Conservation (phyloP, 2,888 invertebrate genomes). For the Cephus pulcher region DNA sequence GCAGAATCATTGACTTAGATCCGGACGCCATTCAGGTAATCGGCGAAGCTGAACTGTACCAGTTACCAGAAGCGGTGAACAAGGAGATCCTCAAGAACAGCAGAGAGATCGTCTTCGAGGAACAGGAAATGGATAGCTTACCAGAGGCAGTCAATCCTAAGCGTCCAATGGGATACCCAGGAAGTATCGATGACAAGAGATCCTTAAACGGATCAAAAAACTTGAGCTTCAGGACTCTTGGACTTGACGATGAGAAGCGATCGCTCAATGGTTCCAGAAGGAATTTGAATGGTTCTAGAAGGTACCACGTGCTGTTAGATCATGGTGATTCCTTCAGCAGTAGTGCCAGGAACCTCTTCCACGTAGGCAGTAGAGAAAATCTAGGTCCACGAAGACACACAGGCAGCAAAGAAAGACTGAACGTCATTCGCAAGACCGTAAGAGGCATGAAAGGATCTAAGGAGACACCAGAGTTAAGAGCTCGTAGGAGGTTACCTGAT, state of each 20-base stretch:
- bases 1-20: slow-evolving; percentile 44
- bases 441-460: slow-evolving; percentile 69
- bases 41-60: slow-evolving; percentile 44
- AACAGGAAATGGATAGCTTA: slow-evolving; percentile 34
- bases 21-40: slow-evolving; percentile 53
- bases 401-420: slow-evolving; percentile 57
- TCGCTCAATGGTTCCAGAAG: slow-evolving; percentile 43
- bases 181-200: slow-evolving; percentile 29
- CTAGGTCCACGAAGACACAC: slow-evolving; percentile 38
- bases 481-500: slow-evolving; percentile 40
- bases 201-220: slow-evolving; percentile 33
- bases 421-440: slow-evolving; percentile 68
- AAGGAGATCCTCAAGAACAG: slow-evolving; percentile 52
- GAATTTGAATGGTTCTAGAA: slow-evolving; percentile 39
- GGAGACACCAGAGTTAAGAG: slow-evolving; percentile 68
- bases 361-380: slow-evolving; percentile 35
- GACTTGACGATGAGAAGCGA: slow-evolving; percentile 44
- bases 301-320: slow-evolving; percentile 43
- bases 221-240: slow-evolving; percentile 22
- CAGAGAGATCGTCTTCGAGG: slow-evolving; percentile 49
- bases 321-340: slow-evolving; percentile 33
- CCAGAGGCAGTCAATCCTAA: slow-evolving; percentile 15
- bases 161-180: slow-evolving; percentile 20
- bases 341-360: slow-evolving; percentile 30
- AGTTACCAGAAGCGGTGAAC: slow-evolving; percentile 51